Base-by-base conservation (phyloP, 2,113 vertebrate genomes). In the Laterallus jamaicensis region DNA sequence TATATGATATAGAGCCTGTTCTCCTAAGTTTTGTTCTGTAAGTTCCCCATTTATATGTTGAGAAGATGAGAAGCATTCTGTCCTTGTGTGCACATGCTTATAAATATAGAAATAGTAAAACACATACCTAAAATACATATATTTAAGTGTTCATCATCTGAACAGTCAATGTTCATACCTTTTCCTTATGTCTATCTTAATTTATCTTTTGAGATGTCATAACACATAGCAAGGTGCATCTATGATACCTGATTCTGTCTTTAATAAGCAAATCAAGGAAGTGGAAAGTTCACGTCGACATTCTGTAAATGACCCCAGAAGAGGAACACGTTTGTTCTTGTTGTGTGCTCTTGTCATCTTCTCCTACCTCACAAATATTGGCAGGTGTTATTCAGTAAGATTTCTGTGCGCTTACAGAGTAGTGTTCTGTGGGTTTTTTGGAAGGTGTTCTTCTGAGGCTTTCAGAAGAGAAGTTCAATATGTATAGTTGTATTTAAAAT, bases 401-500 rank as follows among this genome's bases (percentile, higher is more conserved):
- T 78, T 83, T 50, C n/a, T 50, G 22, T 73, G 70, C 35, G n/a
- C 44, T 63, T 39, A 11, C 50, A 25, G 55, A 63, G 68, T 81
- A 28, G 1, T 31, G 29, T 35, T 80, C 25, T 59, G 26, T 66
- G 31, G 44, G 44, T 47, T 55, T 24, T 66, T 82, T 42, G 59
- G 78, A 71, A 64, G 47, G 31, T 70, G n/a, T 32, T 76, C 6
- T 16, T 32, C 9, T 13, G 21, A 83, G 91, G 26, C 84, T 73
- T 76, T 47, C 47, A 35, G 84, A 70, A 79, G 63, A 90, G 88
- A 70, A 47, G 37, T 37, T 69, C 3, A 5, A 17, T 32, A 29
- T 58, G 14, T 91, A 42, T 88, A 69, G 82, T 14, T 96, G 78
- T 88, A 74, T 90, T 94, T 93, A 73, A 91, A 93, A 22, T 3